Base-by-base conservation (phyloP, 2,113 vertebrate species). In the Colius striatus region DNA sequence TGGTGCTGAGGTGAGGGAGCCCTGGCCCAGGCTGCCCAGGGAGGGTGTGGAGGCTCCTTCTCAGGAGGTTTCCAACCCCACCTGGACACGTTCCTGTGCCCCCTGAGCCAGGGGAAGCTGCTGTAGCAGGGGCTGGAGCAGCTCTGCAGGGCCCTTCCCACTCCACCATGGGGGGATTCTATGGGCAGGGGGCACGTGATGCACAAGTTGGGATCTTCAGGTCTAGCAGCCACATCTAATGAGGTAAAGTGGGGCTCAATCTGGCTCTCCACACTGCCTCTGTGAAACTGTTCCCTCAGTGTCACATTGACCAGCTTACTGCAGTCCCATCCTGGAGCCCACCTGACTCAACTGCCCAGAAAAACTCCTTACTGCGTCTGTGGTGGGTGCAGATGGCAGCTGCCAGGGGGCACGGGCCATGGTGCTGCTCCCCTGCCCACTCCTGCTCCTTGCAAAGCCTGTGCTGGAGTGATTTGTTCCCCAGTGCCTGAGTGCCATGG, bases 381-480 rank as follows among this genome's bases (percentile, higher is more conserved):
- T 0, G 9, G 55, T 8, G 13, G 3, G n/a, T 5, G 61, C 0
- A 15, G 13, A 53, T 5, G 0, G 38, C 38, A 16, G 65, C 47
- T 48, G 70, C 67, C 2, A 9, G 66, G 38, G n/a, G 34, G 41
- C 13, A 53, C 60, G 21, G 65, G 71, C 38, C 2, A 2, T 3
- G 29, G 36, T 16, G 55, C 30, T 3, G 12, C 22, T n/a, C 45
- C 53, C 34, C 67, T 8, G 36, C 53, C 38, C 13, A 18, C 4
- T 23, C 27, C 21, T 53, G 58, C 11, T 57, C 63, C 60, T 30
- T 4, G 73, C 50, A 23, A 15, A 43, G 32, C 73, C 43, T 29
- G 1, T 0, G 1, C 25, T 38, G 60, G 65, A 18, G 5, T 30
- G 87, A 2, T 79, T 57, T 63, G 75, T 79, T 57, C 60, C 53